These are phyloP conservation scores for Quiscalus mexicanus DNA, from an alignment of 2,113 vertebrate genomes.

Conservation along the genomic window DNA sequence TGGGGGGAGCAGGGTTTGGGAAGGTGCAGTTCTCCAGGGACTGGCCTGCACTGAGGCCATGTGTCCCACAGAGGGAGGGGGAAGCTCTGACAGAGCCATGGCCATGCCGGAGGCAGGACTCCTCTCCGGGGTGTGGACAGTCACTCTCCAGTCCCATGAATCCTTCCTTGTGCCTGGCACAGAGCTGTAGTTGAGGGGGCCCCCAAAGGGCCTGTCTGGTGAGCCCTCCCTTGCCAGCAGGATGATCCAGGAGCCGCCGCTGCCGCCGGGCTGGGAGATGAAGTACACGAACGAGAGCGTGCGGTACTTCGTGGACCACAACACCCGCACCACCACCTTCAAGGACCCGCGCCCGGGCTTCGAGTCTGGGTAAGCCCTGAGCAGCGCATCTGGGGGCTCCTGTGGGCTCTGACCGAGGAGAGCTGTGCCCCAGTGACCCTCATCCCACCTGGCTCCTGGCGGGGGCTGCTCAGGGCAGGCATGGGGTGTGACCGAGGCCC, in stretches of 20 bases:
- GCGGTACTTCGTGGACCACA: constrained; percentile 98
- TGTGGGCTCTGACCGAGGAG: fast-evolving
- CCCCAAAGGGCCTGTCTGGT: fast-evolving
- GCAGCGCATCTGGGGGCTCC: fast-evolving
- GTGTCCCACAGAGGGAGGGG: neutral
- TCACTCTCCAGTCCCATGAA: neutral
- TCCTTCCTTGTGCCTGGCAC: neutral
- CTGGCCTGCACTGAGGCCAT: neutral
- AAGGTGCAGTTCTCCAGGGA: neutral
- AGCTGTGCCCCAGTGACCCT: neutral
- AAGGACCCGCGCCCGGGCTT: constrained; percentile 97
- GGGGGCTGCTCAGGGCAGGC: neutral
- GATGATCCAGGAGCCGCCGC: constrained; percentile 97
- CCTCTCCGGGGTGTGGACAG: neutral
- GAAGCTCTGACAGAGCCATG: neutral
- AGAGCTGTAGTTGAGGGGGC: neutral
- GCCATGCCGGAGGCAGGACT: neutral
- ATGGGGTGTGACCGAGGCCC: neutral
- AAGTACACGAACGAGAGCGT: constrained; percentile 97
- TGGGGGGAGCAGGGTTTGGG: neutral
- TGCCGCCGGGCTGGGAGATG: constrained; percentile 99
- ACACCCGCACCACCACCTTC: constrained; percentile 96
- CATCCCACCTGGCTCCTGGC: fast-evolving
- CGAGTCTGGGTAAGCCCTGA: constrained; percentile 87
- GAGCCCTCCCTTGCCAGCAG: constrained; percentile 65